phyloP scores from a whole-genome alignment of 37 sponge, comb jelly and placozoan species.

The Aphrocallistes beatrix region DNA sequence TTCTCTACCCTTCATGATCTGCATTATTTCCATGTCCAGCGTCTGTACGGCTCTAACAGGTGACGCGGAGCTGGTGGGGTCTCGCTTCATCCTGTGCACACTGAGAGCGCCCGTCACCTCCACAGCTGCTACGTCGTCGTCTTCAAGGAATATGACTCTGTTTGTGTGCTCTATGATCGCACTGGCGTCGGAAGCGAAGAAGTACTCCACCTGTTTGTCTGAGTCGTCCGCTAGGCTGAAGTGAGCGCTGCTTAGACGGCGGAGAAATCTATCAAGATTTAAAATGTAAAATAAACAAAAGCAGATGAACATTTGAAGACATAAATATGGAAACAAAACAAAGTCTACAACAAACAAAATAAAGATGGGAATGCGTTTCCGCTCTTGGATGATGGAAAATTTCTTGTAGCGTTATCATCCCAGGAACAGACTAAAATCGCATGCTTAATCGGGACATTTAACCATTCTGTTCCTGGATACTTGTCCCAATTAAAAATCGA shows the following conservation, averaged over 20 bases:
- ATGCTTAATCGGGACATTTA: too few relatives aligned
- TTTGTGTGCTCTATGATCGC: constrained; percentile 97
- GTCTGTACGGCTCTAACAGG: constrained; percentile 68
- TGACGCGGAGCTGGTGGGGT: constrained; percentile 28
- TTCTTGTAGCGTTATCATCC: too few relatives aligned
- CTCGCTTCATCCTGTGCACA: constrained; percentile 70
- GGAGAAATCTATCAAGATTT: neutral
- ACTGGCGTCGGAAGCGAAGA: constrained; percentile 98
- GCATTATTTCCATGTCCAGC: constrained; percentile 80
- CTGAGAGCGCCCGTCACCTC: constrained; percentile 69
- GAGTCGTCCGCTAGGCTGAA: constrained; percentile 43
- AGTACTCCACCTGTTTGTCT: constrained; percentile 71
- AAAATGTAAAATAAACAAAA: too few relatives aligned
- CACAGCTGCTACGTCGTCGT: constrained; percentile 93
- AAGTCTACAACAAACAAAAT: too few relatives aligned
- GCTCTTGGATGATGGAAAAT: too few relatives aligned
- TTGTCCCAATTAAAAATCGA: too few relatives aligned
- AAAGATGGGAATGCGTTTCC: too few relatives aligned
- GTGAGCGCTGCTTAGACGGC: constrained; percentile 3
- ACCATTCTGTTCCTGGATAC: too few relatives aligned
- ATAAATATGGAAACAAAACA: too few relatives aligned
- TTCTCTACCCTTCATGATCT: constrained; percentile 99
- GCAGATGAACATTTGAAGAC: too few relatives aligned
- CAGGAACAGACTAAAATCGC: too few relatives aligned
- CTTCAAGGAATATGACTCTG: constrained; percentile 90